A percentile compares a stretch with the other conserved stretches of the same genome.
phyloP scores from a whole-genome alignment of 2,888 invertebrate genomes.

The Ellobium chinense region DNA sequence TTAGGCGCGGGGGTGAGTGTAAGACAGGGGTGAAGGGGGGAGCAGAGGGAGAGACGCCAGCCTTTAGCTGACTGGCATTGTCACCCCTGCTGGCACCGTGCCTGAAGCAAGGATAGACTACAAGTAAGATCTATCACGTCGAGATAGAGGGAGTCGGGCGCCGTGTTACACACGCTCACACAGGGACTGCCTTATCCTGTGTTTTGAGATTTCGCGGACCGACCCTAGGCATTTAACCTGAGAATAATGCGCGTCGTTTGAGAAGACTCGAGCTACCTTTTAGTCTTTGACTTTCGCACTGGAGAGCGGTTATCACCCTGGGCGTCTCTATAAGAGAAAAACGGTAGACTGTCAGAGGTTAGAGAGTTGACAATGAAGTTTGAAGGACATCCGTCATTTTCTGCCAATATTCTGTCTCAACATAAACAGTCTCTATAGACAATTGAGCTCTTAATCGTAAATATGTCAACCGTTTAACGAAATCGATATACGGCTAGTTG shows the following conservation, averaged over 20 bases:
- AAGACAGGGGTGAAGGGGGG: slow-evolving; percentile 2
- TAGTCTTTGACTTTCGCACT: too few species aligned
- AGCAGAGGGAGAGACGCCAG: slow-evolving; percentile 23
- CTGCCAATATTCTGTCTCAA: too few species aligned
- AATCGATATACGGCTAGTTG: too few species aligned
- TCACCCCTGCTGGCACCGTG: slow-evolving; percentile 41
- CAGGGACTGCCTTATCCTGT: background rate
- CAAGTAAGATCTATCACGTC: slow-evolving; percentile 7
- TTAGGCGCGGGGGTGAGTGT: slow-evolving; percentile 10
- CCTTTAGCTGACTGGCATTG: slow-evolving; percentile 12
- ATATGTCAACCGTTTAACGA: too few species aligned
- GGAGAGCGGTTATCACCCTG: too few species aligned
- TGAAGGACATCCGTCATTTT: too few species aligned
- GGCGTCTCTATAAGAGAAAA: too few species aligned
- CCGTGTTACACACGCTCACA: slow-evolving; percentile 7
- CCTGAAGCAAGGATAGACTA: background rate
- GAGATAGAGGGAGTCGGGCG: background rate
- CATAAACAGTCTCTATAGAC: too few species aligned
- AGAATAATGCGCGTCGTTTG: background rate
- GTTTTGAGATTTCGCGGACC: background rate
- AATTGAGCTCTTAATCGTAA: too few species aligned
- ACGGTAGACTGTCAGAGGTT: too few species aligned
- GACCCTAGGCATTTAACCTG: background rate
- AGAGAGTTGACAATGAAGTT: too few species aligned
- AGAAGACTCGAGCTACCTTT: too few species aligned